These are phyloP conservation scores for Cyprinodon diabolis DNA, from an alignment of 2,797 vertebrate genomes.

Conservation along the genomic window DNA sequence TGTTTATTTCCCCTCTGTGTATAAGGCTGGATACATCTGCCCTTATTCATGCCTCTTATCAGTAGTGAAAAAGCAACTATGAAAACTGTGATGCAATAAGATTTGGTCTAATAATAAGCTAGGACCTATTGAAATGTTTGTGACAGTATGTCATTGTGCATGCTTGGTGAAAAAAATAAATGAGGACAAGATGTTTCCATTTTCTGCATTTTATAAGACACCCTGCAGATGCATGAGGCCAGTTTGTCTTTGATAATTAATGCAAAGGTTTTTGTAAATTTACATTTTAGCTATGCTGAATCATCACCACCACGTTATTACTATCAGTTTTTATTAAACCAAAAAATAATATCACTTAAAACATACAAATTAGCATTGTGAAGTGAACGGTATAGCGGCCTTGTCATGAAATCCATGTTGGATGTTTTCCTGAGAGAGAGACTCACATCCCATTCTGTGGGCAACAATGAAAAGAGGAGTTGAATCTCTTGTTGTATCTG, in stretches of 20 bases:
- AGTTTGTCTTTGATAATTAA: constrained; percentile 5
- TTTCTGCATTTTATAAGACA: constrained; percentile 24
- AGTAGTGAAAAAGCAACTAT: constrained; percentile 29
- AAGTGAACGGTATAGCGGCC: constrained; percentile 43
- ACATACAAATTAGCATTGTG: constrained; percentile 33
- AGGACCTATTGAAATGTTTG: constrained; percentile 58
- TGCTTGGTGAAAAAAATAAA: constrained; percentile 60
- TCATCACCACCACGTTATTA: not conserved
- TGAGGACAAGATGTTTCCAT: constrained; percentile 19
- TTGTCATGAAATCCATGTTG: constrained; percentile 43
- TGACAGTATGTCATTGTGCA: constrained; percentile 39
- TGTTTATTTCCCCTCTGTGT: constrained; percentile 66
- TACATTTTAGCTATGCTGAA: not conserved
- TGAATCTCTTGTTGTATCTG: constrained; percentile 47
- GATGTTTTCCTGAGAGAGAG: constrained; percentile 41
- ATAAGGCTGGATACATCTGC: constrained; percentile 61
- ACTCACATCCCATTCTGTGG: constrained; percentile 40
- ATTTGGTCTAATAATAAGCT: constrained; percentile 46
- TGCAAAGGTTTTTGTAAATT: constrained; percentile 13
- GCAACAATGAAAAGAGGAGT: constrained; percentile 40
- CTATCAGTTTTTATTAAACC: constrained; percentile 28
- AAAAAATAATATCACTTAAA: constrained; percentile 38
- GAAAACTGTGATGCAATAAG: constrained; percentile 57
- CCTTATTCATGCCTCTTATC: constrained; percentile 55
- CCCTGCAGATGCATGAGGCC: constrained; percentile 22